Evolutionary conservation across 2,888 invertebrate genomes (phyloP).

Genomic region (Plebejus melissa): DNA sequence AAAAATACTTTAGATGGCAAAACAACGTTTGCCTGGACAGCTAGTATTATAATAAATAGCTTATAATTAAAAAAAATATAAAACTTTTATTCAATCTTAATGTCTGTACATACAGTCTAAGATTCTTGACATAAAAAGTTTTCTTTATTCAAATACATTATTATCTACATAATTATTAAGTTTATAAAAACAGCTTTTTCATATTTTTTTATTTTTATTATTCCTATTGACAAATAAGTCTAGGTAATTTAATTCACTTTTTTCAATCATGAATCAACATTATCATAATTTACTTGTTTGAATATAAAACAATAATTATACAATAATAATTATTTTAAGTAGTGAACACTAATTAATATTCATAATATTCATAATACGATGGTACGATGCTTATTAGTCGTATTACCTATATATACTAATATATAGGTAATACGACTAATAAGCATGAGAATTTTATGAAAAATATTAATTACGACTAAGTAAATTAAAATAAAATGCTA

Average conservation of each 20-base stretch:
- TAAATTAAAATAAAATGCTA: not conserved
- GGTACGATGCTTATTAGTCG: no score
- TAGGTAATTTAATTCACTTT: not conserved
- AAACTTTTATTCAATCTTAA: not conserved
- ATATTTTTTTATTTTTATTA: not conserved
- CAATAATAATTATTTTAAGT: not conserved
- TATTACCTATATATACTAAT: no score
- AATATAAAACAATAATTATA: not conserved
- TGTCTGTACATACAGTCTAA: not conserved
- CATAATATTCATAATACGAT: no score
- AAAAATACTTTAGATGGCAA: no score
- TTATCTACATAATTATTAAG: no score
- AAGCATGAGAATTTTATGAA: not conserved
- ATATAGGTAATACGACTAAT: not conserved
- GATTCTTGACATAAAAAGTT: not conserved
- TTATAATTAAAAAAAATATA: not conserved
- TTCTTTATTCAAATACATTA: not conserved
- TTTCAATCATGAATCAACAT: not conserved
- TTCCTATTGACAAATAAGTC: not conserved
- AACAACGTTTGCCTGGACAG: no score
- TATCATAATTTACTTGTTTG: not conserved
- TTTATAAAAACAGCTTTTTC: not conserved
- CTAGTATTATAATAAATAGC: not conserved
- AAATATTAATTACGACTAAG: not conserved
- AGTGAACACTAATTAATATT: not conserved